phyloP scores from a whole-genome alignment of 2,113 vertebrate species.

The Paramormyrops kingsleyae region DNA sequence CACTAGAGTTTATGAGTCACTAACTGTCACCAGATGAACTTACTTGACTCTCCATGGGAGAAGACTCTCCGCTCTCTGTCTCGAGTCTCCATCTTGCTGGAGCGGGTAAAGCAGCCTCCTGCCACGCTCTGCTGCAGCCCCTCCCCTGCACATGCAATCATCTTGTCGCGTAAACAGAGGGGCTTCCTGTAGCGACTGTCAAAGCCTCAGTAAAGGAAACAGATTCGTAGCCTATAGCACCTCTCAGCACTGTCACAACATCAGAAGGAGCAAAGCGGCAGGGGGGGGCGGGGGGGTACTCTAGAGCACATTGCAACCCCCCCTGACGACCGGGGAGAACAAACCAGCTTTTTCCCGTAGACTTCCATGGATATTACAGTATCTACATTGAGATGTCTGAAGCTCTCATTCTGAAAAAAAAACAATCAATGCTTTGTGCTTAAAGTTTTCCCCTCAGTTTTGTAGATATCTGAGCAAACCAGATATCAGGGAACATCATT shows the following conservation, averaged over 20 bases:
- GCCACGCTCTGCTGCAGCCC: background rate
- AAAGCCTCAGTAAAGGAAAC: background rate
- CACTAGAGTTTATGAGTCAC: background rate
- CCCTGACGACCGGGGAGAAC: background rate
- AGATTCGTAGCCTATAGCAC: slow-evolving; percentile 1
- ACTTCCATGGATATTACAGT: background rate
- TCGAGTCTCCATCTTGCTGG: background rate
- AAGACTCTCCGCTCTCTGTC: background rate
- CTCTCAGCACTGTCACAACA: background rate
- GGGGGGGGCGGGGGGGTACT: background rate
- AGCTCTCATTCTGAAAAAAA: background rate
- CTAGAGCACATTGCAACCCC: background rate
- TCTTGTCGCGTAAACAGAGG: slow-evolving; percentile 8
- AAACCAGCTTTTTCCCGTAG: background rate
- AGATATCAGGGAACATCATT: background rate
- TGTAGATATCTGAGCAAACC: background rate
- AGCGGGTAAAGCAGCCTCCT: background rate
- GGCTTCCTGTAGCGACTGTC: slow-evolving; percentile 2
- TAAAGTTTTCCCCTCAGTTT: background rate
- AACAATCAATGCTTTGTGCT: background rate
- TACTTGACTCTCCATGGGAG: background rate
- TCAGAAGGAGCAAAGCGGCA: background rate
- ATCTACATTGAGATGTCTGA: background rate
- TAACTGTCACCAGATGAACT: background rate
- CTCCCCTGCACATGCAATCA: background rate